phyloP scores from a whole-genome alignment of 2,888 invertebrate genomes.

The Pheosia gnoma region DNA sequence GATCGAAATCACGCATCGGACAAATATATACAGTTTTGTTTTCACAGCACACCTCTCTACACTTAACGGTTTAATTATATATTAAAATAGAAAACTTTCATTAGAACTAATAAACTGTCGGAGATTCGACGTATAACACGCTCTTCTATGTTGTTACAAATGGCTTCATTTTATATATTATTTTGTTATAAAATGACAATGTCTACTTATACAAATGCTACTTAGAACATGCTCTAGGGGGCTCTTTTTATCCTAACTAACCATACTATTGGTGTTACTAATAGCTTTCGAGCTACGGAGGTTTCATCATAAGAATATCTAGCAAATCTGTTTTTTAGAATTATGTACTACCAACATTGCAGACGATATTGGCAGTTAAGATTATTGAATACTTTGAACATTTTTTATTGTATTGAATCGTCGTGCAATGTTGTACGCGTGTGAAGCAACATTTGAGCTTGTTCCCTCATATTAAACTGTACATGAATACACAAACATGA shows the following conservation, averaged over 20 bases:
- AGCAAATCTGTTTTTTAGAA: conserved; percentile 47
- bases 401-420: conserved; percentile 24
- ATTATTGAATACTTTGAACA: conserved; percentile 37
- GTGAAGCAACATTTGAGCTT: conserved; percentile 50
- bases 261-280: conserved; percentile 77
- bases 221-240: conserved; percentile 70
- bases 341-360: conserved; percentile 39
- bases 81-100: conserved; percentile 82
- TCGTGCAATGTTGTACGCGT: conserved; percentile 33
- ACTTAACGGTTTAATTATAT: conserved; percentile 72
- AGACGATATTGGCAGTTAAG: conserved; percentile 20
- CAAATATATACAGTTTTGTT: conserved; percentile 62
- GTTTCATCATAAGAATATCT: conserved; percentile 59
- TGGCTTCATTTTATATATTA: conserved; percentile 50
- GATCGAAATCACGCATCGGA: conserved; percentile 51
- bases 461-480: conserved; percentile 67
- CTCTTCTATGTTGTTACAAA: conserved; percentile 51
- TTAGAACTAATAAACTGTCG: conserved; percentile 75
- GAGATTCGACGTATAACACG: conserved; percentile 76
- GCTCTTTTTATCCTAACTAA: conserved; percentile 67
- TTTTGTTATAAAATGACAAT: conserved; percentile 69
- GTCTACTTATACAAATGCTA: conserved; percentile 80
- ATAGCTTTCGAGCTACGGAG: conserved; percentile 54
- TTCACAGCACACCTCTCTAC: conserved; percentile 66
- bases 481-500: conserved; percentile 47